Evolutionary conservation across 1,140 invertebrate species (phyloP), one percentile per base, ranked within the genome.

Genomic region (Aphidius gifuensis): DNA sequence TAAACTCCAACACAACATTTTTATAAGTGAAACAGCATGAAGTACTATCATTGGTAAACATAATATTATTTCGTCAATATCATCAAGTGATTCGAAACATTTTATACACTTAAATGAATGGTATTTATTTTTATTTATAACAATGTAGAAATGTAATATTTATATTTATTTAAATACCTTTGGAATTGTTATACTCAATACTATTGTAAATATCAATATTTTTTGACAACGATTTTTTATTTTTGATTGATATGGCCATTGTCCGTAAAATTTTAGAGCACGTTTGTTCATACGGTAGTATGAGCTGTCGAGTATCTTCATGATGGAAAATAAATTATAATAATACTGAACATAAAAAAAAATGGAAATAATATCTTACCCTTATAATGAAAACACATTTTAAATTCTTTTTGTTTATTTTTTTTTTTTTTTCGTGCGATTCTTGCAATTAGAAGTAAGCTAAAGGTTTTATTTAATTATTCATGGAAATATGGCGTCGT

Each of bases 31-130:
- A 1, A 21, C 47, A 7, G 39, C 9, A 39, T 65, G 57, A 44
- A 65, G 60, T 16, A 56, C 57, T 5, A 65, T 21, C 5, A 53
- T 58, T 32, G 60, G 60, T 21, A 65, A 5, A 49, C 56, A 61
- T 54, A 62, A 60, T 4, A 65, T 58, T 16, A 61, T 42, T 5
- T 42, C 38, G 11, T 61, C 64, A 3, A 60, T 23, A 32, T 61
- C 48, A 9, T 58, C 38, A n/a, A 47, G n/a, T 43, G 46, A 58
- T 40, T 53, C 45, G n/a, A 58, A 5, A 7, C 58, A 58, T 47
- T 65, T 61, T 9, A 61, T 65, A 3, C 61, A 6, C 64, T 65
- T 32, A 16, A 43, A 23, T 16, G 9, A 47, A 48, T 9, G 9
- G 7, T 46, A 9, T 40, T 51, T 51, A 23, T 16, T 7, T 7